phyloP scores from a whole-genome alignment of 1,140 invertebrate species.

The Dryas iulia region DNA sequence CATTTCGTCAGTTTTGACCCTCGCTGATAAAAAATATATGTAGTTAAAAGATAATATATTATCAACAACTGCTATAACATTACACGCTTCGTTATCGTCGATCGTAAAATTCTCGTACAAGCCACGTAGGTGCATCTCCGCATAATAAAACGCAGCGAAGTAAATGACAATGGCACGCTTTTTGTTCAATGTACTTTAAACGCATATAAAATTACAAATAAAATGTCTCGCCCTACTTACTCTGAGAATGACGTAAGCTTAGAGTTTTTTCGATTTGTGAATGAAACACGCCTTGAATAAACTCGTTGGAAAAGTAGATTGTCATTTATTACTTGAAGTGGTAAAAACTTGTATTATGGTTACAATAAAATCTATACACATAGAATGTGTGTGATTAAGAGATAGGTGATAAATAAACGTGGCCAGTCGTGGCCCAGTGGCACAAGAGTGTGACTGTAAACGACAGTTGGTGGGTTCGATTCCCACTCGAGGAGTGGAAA shows the following conservation, averaged over 20 bases:
- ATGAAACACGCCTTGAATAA: constrained; percentile 31
- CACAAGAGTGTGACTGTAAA: too few species aligned
- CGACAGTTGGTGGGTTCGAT: too few species aligned
- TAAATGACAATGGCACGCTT: constrained; percentile 34
- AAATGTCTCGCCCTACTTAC: constrained; percentile 42
- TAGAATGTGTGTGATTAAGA: too few species aligned
- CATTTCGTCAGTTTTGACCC: constrained; percentile 42
- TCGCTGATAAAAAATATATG: constrained; percentile 57
- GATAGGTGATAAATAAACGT: too few species aligned
- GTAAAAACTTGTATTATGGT: background rate
- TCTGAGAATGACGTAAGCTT: constrained; percentile 21
- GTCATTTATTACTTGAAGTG: background rate
- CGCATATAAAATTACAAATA: constrained; percentile 44
- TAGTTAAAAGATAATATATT: constrained; percentile 59
- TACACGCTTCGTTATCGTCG: constrained; percentile 16
- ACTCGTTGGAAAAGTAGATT: background rate
- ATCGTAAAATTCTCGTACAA: constrained; percentile 20
- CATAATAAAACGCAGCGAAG: constrained; percentile 32
- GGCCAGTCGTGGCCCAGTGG: too few species aligned
- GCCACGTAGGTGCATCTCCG: constrained; percentile 14
- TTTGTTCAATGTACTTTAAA: constrained; percentile 15
- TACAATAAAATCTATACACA: background rate
- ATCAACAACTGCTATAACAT: constrained; percentile 36
- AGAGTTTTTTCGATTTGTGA: constrained; percentile 16
- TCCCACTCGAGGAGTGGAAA: too few species aligned